Conservation (phyloP, 2,113 vertebrate genomes). For the Notechis scutatus region DNA sequence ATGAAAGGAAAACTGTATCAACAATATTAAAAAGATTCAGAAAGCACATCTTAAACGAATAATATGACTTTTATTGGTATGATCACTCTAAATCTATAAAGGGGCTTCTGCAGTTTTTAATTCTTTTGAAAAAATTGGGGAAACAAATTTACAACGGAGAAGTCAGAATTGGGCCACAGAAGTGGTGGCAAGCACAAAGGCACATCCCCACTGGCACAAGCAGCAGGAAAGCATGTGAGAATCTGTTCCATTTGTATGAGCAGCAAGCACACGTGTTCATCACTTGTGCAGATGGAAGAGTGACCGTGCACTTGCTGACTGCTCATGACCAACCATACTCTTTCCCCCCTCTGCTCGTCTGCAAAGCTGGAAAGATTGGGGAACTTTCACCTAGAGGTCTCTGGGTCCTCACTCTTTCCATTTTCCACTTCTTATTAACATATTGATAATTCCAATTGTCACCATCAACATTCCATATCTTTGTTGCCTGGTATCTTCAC, state of each 20-base stretch:
- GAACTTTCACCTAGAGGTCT: background rate
- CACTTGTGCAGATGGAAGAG: too few species aligned
- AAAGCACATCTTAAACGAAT: background rate
- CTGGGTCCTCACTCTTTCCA: background rate
- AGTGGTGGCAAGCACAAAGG: rapidly evolving
- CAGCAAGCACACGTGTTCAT: too few species aligned
- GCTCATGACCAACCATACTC: too few species aligned
- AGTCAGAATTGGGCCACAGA: too few species aligned
- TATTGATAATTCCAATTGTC: background rate
- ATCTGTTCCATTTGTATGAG: too few species aligned
- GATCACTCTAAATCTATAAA: background rate
- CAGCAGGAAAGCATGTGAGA: too few species aligned
- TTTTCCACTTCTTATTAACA: background rate
- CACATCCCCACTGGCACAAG: too few species aligned
- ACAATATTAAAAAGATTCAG: background rate
- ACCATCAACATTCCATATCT: background rate
- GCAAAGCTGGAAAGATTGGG: too few species aligned
- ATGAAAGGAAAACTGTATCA: background rate
- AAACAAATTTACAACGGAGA: background rate
- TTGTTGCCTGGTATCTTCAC: background rate
- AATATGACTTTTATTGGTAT: background rate
- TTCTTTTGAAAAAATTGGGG: too few species aligned
- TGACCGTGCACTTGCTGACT: too few species aligned
- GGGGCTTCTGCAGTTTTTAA: too few species aligned
- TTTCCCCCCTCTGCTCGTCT: too few species aligned